A percentile compares a stretch with the other conserved stretches of the same genome.
phyloP scores from a whole-genome alignment of 2,113 vertebrate species.

The Apteryx mantelli region DNA sequence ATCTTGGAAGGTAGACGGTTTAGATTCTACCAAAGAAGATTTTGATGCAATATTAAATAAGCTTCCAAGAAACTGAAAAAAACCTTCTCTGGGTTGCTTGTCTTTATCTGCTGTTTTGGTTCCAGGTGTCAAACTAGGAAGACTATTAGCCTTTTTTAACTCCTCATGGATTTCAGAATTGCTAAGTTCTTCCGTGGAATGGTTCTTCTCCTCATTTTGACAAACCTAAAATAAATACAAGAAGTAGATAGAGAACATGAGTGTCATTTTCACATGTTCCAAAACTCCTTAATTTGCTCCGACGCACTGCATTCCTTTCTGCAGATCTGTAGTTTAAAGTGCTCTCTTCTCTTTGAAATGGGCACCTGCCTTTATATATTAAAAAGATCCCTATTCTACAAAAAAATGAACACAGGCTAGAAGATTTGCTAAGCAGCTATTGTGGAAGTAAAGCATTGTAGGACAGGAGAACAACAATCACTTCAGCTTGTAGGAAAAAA shows the following conservation, averaged over 20 bases:
- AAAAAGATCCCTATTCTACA: not conserved
- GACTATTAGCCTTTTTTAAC: conserved; percentile 71
- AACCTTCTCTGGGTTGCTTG: conserved; percentile 78
- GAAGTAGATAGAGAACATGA: not conserved
- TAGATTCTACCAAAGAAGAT: conserved; percentile 70
- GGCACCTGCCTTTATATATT: not conserved
- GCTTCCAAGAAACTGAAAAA: conserved; percentile 83
- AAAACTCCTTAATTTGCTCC: not conserved
- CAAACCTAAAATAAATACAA: conserved; percentile 64
- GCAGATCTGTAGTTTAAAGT: not conserved
- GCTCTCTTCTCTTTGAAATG: not conserved
- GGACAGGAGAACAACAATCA: not conserved
- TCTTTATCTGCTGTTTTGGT: conserved; percentile 67
- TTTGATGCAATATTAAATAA: conserved; percentile 82
- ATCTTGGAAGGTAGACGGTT: conserved; percentile 62
- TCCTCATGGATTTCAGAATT: conserved; percentile 68
- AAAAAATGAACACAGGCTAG: not conserved
- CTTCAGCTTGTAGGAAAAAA: not conserved
- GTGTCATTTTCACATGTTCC: not conserved
- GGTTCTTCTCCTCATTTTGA: conserved; percentile 69
- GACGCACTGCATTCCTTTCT: not conserved
- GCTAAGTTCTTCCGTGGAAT: conserved; percentile 63
- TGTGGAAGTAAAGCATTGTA: not conserved
- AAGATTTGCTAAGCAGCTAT: not conserved
- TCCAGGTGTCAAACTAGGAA: conserved; percentile 65